Evolutionary conservation across 2,113 vertebrate species (phyloP).

Genomic region (Clarias batrachus): DNA sequence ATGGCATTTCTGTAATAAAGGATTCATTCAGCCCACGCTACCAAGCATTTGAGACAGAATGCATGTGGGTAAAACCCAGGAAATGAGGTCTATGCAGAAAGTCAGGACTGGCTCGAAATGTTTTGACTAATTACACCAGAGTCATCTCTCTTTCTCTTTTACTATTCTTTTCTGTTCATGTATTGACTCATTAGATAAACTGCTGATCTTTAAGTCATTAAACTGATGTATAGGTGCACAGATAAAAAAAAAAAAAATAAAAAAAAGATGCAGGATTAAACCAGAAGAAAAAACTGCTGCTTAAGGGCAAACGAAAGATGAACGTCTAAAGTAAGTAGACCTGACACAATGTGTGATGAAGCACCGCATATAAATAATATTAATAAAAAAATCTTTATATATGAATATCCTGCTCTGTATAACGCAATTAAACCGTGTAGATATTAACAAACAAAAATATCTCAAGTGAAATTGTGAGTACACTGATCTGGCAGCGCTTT

Average conservation of each 20-base stretch:
- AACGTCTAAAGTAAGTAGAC: not conserved
- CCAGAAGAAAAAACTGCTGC: not conserved
- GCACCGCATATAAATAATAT: not conserved
- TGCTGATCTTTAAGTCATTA: not conserved
- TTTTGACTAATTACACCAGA: conserved; percentile 19
- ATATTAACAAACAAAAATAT: not conserved
- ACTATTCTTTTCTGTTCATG: not conserved
- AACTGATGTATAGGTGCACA: not conserved
- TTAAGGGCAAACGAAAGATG: not conserved
- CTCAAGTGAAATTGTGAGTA: not conserved
- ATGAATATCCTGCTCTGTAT: not conserved
- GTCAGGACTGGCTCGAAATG: conserved; percentile 29
- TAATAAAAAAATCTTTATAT: not conserved
- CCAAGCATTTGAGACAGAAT: conserved; percentile 30
- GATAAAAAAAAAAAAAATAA: not conserved
- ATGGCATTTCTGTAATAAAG: conserved; percentile 26
- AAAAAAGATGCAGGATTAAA: not conserved
- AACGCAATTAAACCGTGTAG: not conserved
- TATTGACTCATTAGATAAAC: not conserved
- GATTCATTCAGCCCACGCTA: conserved; percentile 36
- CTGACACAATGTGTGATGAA: not conserved
- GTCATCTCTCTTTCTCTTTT: not conserved
- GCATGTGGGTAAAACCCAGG: conserved; percentile 27
- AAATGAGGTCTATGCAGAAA: conserved; percentile 35
- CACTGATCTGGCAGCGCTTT: not conserved